Evolutionary conservation across 2,888 invertebrate genomes (phyloP).

Genomic region (Catocala fraxini): DNA sequence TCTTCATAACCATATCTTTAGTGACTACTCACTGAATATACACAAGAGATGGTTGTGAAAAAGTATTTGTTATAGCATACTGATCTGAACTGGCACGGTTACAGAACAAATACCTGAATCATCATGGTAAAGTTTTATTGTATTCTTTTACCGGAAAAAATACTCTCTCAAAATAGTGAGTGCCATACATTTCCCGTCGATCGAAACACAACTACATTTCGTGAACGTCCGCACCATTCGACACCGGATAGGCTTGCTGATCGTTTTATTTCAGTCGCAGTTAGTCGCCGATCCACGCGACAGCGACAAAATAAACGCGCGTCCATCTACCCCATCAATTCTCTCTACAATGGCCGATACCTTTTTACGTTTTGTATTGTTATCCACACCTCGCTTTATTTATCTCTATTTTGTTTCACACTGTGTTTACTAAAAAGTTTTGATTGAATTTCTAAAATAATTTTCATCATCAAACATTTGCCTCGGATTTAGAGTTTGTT

Average conservation of each 20-base stretch:
- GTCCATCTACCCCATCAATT: constrained; percentile 24
- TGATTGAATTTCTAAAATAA: constrained; percentile 39
- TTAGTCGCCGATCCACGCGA: constrained; percentile 23
- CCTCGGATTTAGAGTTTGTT: constrained; percentile 20
- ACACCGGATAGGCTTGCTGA: constrained; percentile 25
- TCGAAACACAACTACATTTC: constrained; percentile 37
- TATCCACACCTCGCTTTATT: constrained; percentile 29
- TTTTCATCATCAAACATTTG: constrained; percentile 25
- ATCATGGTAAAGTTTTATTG: background rate
- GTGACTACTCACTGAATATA: no score
- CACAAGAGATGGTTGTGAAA: no score
- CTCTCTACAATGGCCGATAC: constrained; percentile 19
- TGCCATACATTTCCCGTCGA: constrained; percentile 17
- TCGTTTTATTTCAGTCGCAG: constrained; percentile 35
- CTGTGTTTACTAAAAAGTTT: constrained; percentile 23
- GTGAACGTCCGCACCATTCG: constrained; percentile 20
- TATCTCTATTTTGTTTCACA: constrained; percentile 6
- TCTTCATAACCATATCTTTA: no score
- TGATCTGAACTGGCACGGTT: no score
- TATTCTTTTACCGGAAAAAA: background rate
- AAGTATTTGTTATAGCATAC: no score
- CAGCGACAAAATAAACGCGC: constrained; percentile 31
- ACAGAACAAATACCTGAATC: background rate
- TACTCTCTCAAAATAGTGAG: background rate
- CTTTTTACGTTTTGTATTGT: constrained; percentile 26